A percentile compares a stretch with the other conserved stretches of the same genome.
These are phyloP conservation scores for Poecilia gillii DNA, from an alignment of 2,797 vertebrate genomes.

Conservation along the genomic window DNA sequence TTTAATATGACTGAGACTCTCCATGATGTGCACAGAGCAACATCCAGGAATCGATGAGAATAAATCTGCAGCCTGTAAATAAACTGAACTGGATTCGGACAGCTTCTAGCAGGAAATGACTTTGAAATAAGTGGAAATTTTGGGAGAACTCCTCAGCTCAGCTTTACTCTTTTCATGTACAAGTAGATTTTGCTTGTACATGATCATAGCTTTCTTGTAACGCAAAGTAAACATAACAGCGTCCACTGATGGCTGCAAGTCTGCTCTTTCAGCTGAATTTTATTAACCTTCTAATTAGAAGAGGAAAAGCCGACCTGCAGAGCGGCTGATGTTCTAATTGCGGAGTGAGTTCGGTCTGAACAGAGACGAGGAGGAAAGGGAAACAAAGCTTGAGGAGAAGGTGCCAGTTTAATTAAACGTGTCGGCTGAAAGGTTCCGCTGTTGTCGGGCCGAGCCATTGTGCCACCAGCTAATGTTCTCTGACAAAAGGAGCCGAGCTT, in stretches of 20 bases:
- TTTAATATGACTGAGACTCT: not conserved
- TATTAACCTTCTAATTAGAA: not conserved
- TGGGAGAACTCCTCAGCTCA: not conserved
- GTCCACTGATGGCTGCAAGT: not conserved
- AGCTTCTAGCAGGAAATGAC: not conserved
- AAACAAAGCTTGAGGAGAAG: not conserved
- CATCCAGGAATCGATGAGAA: not conserved
- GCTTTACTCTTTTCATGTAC: not conserved
- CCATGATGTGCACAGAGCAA: not conserved
- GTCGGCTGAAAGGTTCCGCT: conserved; percentile 22
- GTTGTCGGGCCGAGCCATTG: conserved; percentile 17
- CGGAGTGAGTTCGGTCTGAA: not conserved
- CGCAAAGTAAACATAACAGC: not conserved
- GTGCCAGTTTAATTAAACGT: conserved; percentile 21
- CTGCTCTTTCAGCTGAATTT: not conserved
- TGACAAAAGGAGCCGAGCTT: conserved; percentile 19
- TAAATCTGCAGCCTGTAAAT: not conserved
- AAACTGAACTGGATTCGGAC: not conserved
- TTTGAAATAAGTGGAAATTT: not conserved
- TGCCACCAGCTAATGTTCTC: conserved; percentile 16
- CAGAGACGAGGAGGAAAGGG: not conserved
- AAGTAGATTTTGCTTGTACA: not conserved
- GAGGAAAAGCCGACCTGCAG: not conserved
- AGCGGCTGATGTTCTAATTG: not conserved
- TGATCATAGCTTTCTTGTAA: not conserved